These are phyloP conservation scores for Motacilla alba DNA, from an alignment of 2,113 vertebrate genomes.

Conservation along the genomic window DNA sequence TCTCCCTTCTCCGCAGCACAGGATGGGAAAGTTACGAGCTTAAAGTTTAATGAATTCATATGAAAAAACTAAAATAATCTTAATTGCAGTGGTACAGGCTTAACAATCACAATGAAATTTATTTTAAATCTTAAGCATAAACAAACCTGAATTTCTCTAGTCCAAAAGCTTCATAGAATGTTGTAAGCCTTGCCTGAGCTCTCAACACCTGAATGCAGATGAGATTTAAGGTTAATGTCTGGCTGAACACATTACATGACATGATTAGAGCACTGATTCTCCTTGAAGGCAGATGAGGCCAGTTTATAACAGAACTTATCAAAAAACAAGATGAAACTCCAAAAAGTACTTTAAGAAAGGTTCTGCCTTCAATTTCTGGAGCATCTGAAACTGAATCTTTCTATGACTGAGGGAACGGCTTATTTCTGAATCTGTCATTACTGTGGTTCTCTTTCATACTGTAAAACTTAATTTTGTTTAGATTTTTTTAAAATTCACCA, in stretches of 20 bases:
- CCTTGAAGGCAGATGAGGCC: not conserved
- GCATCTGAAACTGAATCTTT: not conserved
- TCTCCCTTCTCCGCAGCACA: not conserved
- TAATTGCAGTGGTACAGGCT: not conserved
- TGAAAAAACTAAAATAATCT: not conserved
- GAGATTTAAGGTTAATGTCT: not conserved
- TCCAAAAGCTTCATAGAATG: conserved; percentile 88
- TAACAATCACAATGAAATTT: not conserved
- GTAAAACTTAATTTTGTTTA: not conserved
- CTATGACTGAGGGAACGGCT: not conserved
- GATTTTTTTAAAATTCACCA: not conserved
- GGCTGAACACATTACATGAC: not conserved
- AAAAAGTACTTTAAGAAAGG: not conserved
- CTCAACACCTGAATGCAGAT: conserved; percentile 77
- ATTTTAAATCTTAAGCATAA: not conserved
- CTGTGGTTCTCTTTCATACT: not conserved
- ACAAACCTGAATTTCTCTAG: conserved; percentile 87
- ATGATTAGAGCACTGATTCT: not conserved
- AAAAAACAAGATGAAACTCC: not conserved
- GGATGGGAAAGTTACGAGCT: not conserved
- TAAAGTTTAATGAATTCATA: not conserved
- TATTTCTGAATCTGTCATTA: not conserved
- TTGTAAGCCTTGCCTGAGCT: conserved; percentile 87
- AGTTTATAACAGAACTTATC: not conserved
- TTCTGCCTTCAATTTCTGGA: not conserved